A percentile compares a stretch with the other conserved stretches of the same genome.
These are phyloP conservation scores for Panagrolaimus sp. DNA, from an alignment of 1,140 invertebrate genomes.

Conservation along the genomic window DNA sequence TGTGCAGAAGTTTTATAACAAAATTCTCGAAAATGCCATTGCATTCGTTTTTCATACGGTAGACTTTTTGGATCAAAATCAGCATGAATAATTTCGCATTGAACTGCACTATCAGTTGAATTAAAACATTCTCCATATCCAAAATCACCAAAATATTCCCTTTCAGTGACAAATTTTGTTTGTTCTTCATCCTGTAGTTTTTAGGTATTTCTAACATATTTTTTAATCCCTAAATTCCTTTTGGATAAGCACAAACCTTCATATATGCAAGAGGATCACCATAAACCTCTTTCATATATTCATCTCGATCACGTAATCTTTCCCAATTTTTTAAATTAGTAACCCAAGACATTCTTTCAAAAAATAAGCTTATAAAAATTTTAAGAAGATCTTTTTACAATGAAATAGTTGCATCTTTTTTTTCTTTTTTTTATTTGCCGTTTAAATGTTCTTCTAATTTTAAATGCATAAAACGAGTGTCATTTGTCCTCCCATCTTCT, in stretches of 20 bases:
- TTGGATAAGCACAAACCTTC: constrained; percentile 7
- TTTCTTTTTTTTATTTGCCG: no score
- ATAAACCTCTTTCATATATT: constrained; percentile 21
- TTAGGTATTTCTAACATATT: neutral
- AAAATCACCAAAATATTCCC: constrained; percentile 22
- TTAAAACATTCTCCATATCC: constrained; percentile 22
- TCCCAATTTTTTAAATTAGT: constrained; percentile 18
- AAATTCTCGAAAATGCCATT: constrained; percentile 47
- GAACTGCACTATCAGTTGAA: neutral
- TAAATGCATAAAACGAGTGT: no score
- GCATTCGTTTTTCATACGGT: constrained; percentile 32
- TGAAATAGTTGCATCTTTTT: no score
- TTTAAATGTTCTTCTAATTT: no score
- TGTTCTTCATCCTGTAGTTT: constrained; percentile 14
- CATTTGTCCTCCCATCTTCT: no score
- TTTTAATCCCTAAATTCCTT: neutral
- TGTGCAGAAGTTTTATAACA: constrained; percentile 55
- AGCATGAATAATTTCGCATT: constrained; percentile 26
- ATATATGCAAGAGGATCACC: constrained; percentile 21
- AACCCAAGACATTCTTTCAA: neutral
- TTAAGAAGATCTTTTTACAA: no score
- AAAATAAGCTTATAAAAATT: no score
- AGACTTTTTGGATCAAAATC: constrained; percentile 29
- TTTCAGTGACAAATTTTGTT: constrained; percentile 25
- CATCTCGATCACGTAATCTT: constrained; percentile 15